Evolutionary conservation across 2,888 invertebrate species (phyloP).

Genomic region (Cephalotes varians): DNA sequence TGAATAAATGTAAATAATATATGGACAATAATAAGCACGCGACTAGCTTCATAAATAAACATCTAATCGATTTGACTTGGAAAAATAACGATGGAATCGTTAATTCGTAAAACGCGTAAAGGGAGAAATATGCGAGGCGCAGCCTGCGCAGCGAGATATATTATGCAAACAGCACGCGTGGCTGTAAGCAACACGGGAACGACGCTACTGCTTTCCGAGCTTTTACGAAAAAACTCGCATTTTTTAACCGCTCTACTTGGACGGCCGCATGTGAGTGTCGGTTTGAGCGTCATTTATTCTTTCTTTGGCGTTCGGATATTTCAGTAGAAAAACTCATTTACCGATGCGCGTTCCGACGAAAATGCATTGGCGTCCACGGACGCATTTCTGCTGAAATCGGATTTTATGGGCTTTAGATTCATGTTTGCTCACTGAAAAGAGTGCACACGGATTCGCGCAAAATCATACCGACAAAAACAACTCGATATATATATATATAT

Average conservation of each 20-base stretch:
- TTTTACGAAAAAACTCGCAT: constrained; percentile 21
- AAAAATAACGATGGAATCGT: constrained; percentile 24
- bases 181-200: constrained; percentile 35
- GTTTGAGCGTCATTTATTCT: constrained; percentile 62
- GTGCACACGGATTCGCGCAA: constrained; percentile 1
- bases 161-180: constrained; percentile 50
- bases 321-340: constrained; percentile 66
- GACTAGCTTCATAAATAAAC: constrained; percentile 13
- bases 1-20: constrained; percentile 27
- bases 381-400: constrained; percentile 34
- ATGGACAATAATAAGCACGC: neutral
- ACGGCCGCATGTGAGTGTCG: constrained; percentile 29
- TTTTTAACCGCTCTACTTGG: constrained; percentile 12
- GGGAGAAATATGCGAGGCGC: constrained; percentile 16
- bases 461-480: constrained; percentile 21
- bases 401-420: constrained; percentile 42
- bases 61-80: constrained; percentile 26
- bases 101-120: constrained; percentile 31
- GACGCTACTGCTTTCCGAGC: constrained; percentile 28
- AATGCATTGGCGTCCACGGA: constrained; percentile 27
- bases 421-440: constrained; percentile 29
- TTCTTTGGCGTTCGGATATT: constrained; percentile 50
- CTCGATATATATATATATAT: constrained; percentile 28
- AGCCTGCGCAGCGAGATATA: constrained; percentile 25
- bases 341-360: constrained; percentile 49